Evolutionary conservation across 2,113 vertebrate genomes (phyloP).

Genomic region (Upupa epops): DNA sequence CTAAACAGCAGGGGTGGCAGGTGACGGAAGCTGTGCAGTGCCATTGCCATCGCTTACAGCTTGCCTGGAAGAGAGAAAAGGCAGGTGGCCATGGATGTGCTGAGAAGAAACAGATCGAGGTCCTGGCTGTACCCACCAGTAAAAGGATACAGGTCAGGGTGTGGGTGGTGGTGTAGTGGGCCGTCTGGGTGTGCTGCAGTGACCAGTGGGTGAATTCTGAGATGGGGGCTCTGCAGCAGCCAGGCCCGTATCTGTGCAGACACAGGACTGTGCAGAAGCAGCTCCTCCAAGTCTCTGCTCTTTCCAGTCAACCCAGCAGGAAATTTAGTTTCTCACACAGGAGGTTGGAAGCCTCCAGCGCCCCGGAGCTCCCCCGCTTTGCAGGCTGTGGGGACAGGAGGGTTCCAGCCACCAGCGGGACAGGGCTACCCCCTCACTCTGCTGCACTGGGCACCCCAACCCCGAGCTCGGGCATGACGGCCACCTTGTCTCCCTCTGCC

Average conservation of each 20-base stretch:
- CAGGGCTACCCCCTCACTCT: background rate
- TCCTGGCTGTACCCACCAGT: rapidly evolving
- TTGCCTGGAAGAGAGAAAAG: background rate
- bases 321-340: background rate
- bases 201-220: rapidly evolving
- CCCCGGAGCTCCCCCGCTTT: rapidly evolving
- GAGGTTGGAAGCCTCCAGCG: background rate
- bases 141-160: rapidly evolving
- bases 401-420: too few relatives aligned
- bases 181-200: rapidly evolving
- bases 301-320: background rate
- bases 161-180: rapidly evolving
- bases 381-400: background rate
- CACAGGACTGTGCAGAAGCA: background rate
- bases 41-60: constrained; percentile 59
- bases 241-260: rapidly evolving
- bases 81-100: rapidly evolving
- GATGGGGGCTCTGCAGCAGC: background rate
- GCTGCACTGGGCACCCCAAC: background rate
- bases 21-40: constrained; percentile 70
- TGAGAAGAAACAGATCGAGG: rapidly evolving
- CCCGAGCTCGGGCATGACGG: too few relatives aligned
- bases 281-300: background rate
- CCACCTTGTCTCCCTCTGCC: too few relatives aligned
- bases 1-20: constrained; percentile 69